phyloP scores from a whole-genome alignment of 2,888 invertebrate species.

The Agrotis exclamationis region DNA sequence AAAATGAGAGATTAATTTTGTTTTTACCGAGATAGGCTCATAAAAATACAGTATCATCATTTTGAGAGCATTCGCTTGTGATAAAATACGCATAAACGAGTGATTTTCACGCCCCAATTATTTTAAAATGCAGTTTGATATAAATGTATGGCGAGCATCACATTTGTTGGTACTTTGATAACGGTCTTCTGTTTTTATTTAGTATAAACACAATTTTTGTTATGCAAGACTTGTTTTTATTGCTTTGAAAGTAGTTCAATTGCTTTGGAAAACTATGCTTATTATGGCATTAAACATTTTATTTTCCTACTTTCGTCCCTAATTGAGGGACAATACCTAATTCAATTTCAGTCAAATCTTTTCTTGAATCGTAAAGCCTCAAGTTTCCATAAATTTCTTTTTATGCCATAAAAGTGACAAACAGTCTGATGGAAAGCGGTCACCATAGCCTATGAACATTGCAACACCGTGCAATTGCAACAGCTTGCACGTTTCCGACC shows the following conservation, averaged over 20 bases:
- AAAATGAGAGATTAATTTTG: background rate
- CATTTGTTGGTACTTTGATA: background rate
- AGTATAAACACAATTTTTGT: background rate
- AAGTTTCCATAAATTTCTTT: too few species aligned
- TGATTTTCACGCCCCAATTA: constrained; percentile 59
- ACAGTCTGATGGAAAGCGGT: too few species aligned
- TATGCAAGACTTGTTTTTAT: constrained; percentile 11
- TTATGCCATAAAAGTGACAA: too few species aligned
- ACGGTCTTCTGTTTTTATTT: constrained; percentile 14
- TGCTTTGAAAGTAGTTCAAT: background rate
- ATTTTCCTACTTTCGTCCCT: too few species aligned
- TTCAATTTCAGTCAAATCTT: too few species aligned
- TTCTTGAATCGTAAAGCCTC: too few species aligned
- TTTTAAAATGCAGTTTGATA: constrained; percentile 43
- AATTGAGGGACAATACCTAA: too few species aligned
- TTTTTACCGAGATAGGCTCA: background rate
- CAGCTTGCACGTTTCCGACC: too few species aligned
- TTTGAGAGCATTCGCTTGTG: constrained; percentile 29
- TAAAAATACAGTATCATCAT: constrained; percentile 16
- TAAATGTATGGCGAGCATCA: constrained; percentile 3
- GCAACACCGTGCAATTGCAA: too few species aligned
- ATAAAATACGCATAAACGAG: constrained; percentile 28
- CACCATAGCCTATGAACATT: too few species aligned
- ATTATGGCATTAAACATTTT: too few species aligned
- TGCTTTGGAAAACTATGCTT: background rate